Conservation (phyloP, 2,888 invertebrate genomes). For the Germaria angustata region DNA sequence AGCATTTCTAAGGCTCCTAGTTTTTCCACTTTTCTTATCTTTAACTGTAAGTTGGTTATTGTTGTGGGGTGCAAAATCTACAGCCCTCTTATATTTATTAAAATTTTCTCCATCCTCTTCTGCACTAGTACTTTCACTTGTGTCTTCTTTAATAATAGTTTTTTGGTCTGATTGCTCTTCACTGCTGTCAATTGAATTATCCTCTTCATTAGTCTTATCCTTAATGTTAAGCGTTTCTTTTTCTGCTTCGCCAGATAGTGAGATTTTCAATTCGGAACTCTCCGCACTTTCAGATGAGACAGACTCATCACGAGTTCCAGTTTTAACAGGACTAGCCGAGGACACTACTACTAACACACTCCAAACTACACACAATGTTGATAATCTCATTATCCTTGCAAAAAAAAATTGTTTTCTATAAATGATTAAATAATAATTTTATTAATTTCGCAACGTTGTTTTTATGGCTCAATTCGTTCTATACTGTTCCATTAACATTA, state of each 20-base stretch:
- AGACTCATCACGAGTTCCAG: not conserved
- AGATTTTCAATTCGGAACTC: not conserved
- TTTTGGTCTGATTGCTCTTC: constrained; percentile 6
- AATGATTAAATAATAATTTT: not conserved
- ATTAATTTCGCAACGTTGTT: constrained; percentile 47
- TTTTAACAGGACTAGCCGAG: constrained; percentile 46
- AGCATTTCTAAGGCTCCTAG: constrained; percentile 15
- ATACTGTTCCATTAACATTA: constrained; percentile 61
- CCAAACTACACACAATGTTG: constrained; percentile 41
- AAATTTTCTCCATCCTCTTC: not conserved
- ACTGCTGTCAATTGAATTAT: not conserved
- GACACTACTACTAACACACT: constrained; percentile 35
- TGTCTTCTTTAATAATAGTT: not conserved
- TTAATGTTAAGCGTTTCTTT: not conserved
- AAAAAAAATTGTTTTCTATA: not conserved
- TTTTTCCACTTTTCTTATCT: constrained; percentile 54
- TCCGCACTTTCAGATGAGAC: constrained; percentile 2
- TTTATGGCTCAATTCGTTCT: constrained; percentile 53
- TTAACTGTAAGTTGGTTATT: constrained; percentile 11
- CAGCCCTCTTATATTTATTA: not conserved
- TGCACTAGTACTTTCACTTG: not conserved
- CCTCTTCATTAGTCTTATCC: not conserved
- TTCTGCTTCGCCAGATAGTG: not conserved
- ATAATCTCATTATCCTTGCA: constrained; percentile 83
- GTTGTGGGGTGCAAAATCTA: not conserved